These are phyloP conservation scores for Melopsittacus undulatus DNA, from an alignment of 2,797 vertebrate genomes.

Conservation along the genomic window DNA sequence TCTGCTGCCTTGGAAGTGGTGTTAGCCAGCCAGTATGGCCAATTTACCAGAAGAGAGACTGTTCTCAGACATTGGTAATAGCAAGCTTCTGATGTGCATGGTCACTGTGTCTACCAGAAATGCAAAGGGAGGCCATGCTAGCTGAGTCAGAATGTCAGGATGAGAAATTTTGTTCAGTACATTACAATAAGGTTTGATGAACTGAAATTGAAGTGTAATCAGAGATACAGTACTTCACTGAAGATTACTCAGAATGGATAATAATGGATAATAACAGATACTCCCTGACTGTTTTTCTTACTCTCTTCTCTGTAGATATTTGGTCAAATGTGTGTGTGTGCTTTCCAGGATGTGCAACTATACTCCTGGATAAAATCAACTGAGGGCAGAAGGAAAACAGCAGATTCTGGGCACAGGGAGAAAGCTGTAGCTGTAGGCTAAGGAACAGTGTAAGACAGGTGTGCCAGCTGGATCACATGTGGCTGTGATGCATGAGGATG, in stretches of 20 bases:
- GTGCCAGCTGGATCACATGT: neutral
- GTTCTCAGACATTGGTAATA: neutral
- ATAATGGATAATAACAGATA: neutral
- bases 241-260: neutral
- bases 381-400: neutral
- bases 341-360: neutral
- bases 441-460: neutral
- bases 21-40: neutral
- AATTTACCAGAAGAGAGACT: neutral
- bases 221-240: neutral
- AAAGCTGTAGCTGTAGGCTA: neutral
- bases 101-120: neutral
- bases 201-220: neutral
- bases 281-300: neutral
- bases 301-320: neutral
- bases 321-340: conserved; percentile 10
- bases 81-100: neutral
- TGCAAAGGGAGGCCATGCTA: neutral
- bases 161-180: neutral
- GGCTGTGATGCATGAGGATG: neutral
- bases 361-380: neutral
- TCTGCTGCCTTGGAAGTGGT: neutral
- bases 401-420: neutral
- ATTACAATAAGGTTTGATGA: neutral
- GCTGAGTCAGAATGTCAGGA: neutral